Conservation (phyloP, 1,140 invertebrate genomes). For the Brachionus calyciflorus region DNA sequence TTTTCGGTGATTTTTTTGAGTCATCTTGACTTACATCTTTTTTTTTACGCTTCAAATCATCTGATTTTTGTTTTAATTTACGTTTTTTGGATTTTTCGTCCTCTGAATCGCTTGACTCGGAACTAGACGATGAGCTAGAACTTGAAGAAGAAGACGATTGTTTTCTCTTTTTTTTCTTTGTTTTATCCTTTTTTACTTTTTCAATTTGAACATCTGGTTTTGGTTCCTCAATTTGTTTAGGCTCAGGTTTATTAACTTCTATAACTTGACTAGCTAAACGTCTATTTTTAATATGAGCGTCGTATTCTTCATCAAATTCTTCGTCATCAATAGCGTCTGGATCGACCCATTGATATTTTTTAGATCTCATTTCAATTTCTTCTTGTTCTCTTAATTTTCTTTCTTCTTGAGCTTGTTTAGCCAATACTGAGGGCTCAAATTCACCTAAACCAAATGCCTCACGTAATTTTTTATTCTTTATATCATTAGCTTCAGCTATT, state of each 20-base stretch:
- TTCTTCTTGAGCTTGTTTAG: constrained; percentile 70
- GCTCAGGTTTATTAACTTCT: constrained; percentile 2
- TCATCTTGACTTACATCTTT: neutral
- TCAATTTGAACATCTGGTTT: no score
- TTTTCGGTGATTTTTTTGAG: neutral
- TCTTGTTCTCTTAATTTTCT: constrained; percentile 45
- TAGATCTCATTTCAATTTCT: constrained; percentile 38
- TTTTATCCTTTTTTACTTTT: constrained; percentile 1
- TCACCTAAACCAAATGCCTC: constrained; percentile 91
- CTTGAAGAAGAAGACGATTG: neutral
- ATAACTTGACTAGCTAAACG: constrained; percentile 6
- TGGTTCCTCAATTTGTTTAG: constrained; percentile 5
- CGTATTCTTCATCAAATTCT: constrained; percentile 40
- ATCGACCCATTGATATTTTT: constrained; percentile 47
- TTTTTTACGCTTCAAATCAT: constrained; percentile 10
- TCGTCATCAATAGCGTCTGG: constrained; percentile 40
- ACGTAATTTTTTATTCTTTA: constrained; percentile 85
- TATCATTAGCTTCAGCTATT: constrained; percentile 88
- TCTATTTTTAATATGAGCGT: constrained; percentile 12
- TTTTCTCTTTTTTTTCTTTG: neutral
- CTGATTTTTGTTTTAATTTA: constrained; percentile 27
- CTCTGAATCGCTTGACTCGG: constrained; percentile 8
- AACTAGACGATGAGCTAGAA: neutral
- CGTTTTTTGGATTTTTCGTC: constrained; percentile 5
- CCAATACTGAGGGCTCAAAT: constrained; percentile 78